phyloP scores from a whole-genome alignment of 2,113 vertebrate genomes.

The Antennarius striatus region DNA sequence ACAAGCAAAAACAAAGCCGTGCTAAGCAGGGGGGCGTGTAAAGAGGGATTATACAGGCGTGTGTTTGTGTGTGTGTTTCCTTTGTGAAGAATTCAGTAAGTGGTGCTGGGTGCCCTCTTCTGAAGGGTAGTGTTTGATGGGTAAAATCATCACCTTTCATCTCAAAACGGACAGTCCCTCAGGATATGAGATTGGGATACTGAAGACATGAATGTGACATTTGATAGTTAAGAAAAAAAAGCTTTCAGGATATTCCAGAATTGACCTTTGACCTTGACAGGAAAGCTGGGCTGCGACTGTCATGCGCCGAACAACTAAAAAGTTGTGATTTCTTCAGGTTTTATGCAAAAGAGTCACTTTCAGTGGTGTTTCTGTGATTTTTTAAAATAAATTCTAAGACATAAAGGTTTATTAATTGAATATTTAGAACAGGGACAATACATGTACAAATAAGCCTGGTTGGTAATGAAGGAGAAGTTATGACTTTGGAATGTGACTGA shows the following conservation, averaged over 20 bases:
- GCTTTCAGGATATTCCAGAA: slow-evolving; percentile 13
- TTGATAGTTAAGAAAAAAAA: slow-evolving; percentile 29
- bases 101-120: slow-evolving; percentile 35
- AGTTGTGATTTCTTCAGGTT: background rate
- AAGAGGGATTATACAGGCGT: slow-evolving; percentile 44
- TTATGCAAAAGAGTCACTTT: background rate
- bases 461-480: slow-evolving; percentile 44
- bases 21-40: slow-evolving; percentile 14
- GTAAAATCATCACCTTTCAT: slow-evolving; percentile 13
- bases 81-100: slow-evolving; percentile 44
- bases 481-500: slow-evolving; percentile 70
- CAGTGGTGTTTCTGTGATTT: background rate
- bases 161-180: slow-evolving; percentile 21
- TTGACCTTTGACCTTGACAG: slow-evolving; percentile 44
- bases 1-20: slow-evolving; percentile 63
- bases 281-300: background rate
- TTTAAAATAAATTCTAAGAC: background rate
- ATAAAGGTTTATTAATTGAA: background rate
- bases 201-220: slow-evolving; percentile 29
- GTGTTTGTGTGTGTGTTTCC: slow-evolving; percentile 39
- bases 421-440: slow-evolving; percentile 15
- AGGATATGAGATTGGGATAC: slow-evolving; percentile 13
- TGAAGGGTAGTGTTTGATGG: slow-evolving; percentile 42
- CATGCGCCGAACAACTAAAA: background rate
- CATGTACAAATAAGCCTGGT: slow-evolving; percentile 17